These are phyloP conservation scores for Anhinga anhinga DNA, from an alignment of 2,113 vertebrate species.

Conservation along the genomic window DNA sequence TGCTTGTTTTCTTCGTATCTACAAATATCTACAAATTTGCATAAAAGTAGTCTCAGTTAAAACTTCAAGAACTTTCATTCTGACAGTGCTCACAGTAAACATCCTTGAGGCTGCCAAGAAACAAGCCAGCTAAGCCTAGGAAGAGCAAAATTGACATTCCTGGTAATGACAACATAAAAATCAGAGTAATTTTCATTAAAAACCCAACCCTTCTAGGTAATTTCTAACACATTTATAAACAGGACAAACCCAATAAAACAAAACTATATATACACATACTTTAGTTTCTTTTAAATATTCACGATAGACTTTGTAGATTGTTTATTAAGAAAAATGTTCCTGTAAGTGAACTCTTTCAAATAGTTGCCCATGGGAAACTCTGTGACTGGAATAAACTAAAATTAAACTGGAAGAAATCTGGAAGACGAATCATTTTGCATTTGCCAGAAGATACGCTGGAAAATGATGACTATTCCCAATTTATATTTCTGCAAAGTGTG, in stretches of 20 bases:
- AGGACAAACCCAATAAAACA: neutral
- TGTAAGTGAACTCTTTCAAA: neutral
- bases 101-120: neutral
- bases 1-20: neutral
- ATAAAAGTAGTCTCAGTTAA: neutral
- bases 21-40: neutral
- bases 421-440: neutral
- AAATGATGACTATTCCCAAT: neutral
- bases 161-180: neutral
- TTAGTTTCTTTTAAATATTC: neutral
- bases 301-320: neutral
- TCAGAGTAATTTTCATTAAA: neutral
- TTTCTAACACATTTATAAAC: neutral
- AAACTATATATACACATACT: neutral
- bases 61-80: neutral
- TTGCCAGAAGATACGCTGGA: neutral
- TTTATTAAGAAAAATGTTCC: neutral
- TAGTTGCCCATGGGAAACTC: neutral
- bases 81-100: neutral
- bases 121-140: neutral
- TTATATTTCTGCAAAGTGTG: neutral
- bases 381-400: constrained; percentile 14
- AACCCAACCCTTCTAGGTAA: neutral
- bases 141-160: neutral
- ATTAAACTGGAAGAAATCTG: neutral